Conservation (phyloP, 2,888 invertebrate genomes). For the Tetragnatha montana region DNA sequence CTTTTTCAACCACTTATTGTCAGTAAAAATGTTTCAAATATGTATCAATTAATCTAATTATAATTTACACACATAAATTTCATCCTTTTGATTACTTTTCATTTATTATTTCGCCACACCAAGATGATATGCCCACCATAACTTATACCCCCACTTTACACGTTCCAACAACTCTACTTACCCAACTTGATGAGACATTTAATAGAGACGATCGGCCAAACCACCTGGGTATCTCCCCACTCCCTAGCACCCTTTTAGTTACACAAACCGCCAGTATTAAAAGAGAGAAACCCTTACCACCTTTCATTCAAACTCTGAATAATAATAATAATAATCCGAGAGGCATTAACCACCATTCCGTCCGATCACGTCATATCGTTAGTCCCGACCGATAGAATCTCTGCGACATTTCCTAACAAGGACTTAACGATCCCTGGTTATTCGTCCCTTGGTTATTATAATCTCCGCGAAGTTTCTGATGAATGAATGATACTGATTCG, state of each 20-base stretch:
- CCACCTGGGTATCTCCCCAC: background rate
- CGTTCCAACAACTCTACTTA: no score
- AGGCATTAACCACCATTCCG: conserved; percentile 39
- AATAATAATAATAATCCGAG: conserved; percentile 19
- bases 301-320: conserved; percentile 34
- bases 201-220: background rate
- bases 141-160: no score
- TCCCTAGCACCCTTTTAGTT: background rate
- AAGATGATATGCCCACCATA: no score
- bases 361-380: conserved; percentile 39
- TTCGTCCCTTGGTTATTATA: conserved; percentile 48
- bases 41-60: no score
- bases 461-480: conserved; percentile 23
- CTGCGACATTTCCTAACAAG: conserved; percentile 3
- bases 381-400: conserved; percentile 8
- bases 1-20: no score
- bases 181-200: background rate
- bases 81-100: no score
- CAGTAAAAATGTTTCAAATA: no score
- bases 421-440: conserved; percentile 41
- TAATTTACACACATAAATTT: no score
- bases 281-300: background rate
- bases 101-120: no score
- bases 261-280: background rate
- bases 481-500: conserved; percentile 42